Conservation (phyloP, 2,797 vertebrate species). For the Taeniopygia guttata region DNA sequence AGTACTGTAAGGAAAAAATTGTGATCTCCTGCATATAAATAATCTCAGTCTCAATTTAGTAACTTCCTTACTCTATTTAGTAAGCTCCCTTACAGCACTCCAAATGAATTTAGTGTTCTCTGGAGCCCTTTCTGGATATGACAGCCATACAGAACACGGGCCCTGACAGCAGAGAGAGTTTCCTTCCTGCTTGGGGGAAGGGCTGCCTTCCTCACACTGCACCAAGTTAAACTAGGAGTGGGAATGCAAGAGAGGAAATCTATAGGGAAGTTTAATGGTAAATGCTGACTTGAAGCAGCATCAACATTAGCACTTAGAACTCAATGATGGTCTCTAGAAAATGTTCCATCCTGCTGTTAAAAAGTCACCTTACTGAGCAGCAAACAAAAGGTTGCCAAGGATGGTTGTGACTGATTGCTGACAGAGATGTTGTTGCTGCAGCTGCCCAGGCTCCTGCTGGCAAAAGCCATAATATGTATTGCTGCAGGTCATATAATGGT, state of each 20-base stretch:
- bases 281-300: background rate
- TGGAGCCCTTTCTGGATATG: background rate
- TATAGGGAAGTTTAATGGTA: background rate
- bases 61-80: background rate
- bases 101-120: background rate
- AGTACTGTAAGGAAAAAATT: background rate
- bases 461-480: slow-evolving; percentile 50
- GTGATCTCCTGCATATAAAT: background rate
- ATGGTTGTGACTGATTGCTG: slow-evolving; percentile 73
- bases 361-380: slow-evolving; percentile 69
- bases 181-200: background rate
- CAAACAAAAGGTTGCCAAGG: slow-evolving; percentile 70
- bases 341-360: slow-evolving; percentile 55
- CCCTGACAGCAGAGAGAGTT: background rate
- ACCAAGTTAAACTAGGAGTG: background rate
- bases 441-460: slow-evolving; percentile 64
- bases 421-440: slow-evolving; percentile 46
- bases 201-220: background rate
- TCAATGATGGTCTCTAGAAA: slow-evolving; percentile 52
- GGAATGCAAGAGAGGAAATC: background rate
- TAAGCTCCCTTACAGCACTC: background rate
- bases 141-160: background rate
- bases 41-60: background rate
- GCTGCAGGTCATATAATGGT: slow-evolving; percentile 69
- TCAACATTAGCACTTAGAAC: background rate